Evolutionary conservation across 2,888 invertebrate genomes (phyloP), one percentile per base, ranked within the genome.

Genomic region (Lymantria monacha): DNA sequence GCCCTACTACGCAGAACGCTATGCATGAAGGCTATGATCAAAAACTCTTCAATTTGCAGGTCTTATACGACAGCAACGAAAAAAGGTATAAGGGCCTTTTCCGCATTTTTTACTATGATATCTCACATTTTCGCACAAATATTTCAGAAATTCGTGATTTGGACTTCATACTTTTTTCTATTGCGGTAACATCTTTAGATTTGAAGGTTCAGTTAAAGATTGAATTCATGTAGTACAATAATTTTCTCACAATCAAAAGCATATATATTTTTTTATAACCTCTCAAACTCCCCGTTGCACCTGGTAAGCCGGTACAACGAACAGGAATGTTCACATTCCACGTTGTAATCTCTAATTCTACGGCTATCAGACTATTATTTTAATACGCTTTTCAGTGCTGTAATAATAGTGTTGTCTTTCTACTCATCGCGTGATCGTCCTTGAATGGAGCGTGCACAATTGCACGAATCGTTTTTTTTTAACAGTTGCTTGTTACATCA

Each of bases 361-460:
- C 67, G 70, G 70, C 72, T 67, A 66, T 66, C 59, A 70, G 55
- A 49, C 69, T 60, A 82, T 83, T 83, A 83, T 79, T 79, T 78
- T 83, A 83, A 83, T 82, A 76, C 78, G 77, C 66, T 81, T 81
- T 82, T 81, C 74, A 74, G 70, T 66, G 63, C 63, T 69, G 66
- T 76, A 78, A 76, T 81, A 68, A 70, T 52, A 69, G 66, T 51
- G 66, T 51, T 51, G 58, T 52, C 53, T 53, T 60, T 63, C 79
- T 70, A 48, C 52, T 54, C 61, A 66, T 80, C 71, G 81, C 83
- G 81, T 83, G 83, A 75, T 75, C 76, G 83, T 82, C 87, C 86
- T 85, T 85, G 83, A 62, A 57, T 43, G 57, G 70, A 70, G 77
- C 86, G 83, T 84, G 85, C 78, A 65, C 69, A 53, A 68, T 67